These are phyloP conservation scores for Ceyx margarethae DNA, from an alignment of 2,113 vertebrate genomes.

Conservation along the genomic window DNA sequence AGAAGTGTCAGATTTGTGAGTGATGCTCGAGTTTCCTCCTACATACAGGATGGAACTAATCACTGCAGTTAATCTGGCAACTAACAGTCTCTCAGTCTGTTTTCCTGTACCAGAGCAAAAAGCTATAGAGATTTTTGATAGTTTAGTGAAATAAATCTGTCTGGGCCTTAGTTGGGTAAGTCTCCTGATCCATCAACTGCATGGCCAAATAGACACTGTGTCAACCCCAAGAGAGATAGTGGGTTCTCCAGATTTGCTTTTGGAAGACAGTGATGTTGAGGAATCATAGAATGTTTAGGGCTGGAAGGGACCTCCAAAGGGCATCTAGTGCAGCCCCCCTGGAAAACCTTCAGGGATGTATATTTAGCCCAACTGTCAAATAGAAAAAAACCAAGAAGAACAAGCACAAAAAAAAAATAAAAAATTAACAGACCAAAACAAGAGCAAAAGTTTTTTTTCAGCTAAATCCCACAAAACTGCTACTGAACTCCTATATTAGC, in stretches of 20 bases:
- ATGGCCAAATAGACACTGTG: background rate
- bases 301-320: no score
- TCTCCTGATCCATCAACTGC: background rate
- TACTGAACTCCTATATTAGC: background rate
- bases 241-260: background rate
- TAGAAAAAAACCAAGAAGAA: background rate
- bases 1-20: background rate
- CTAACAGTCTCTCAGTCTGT: background rate
- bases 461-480: background rate
- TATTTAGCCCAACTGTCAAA: background rate
- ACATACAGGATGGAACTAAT: background rate
- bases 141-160: background rate
- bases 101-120: background rate
- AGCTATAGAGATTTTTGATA: background rate
- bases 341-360: background rate
- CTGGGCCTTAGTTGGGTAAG: background rate
- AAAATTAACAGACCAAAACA: background rate
- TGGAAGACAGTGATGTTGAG: background rate
- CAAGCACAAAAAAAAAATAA: background rate
- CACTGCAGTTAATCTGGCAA: background rate
- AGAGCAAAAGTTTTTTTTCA: background rate
- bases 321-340: no score
- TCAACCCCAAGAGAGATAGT: background rate
- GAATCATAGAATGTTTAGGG: no score
- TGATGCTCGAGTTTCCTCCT: background rate